Evolutionary conservation across 2,888 invertebrate species (phyloP).

Genomic region (Cerastoderma edule): DNA sequence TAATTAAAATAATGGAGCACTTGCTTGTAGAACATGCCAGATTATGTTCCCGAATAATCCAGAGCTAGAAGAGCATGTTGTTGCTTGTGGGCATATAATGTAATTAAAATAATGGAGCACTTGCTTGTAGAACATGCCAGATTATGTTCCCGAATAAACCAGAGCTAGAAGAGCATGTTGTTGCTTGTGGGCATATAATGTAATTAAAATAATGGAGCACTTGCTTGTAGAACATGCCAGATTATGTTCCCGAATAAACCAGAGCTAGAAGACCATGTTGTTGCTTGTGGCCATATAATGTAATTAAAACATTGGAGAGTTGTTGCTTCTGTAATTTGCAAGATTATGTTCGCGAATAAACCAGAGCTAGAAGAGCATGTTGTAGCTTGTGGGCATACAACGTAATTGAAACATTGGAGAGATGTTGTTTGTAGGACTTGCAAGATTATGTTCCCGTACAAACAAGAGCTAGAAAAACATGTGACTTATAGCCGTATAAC

Average conservation of each 20-base stretch:
- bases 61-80: background rate
- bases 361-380: background rate
- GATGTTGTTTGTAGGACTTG: too few relatives aligned
- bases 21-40: constrained; percentile 1
- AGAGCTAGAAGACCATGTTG: background rate
- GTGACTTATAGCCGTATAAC: constrained; percentile 2
- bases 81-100: constrained; percentile 15
- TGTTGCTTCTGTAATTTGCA: background rate
- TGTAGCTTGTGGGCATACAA: constrained; percentile 4
- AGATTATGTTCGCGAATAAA: constrained; percentile 1
- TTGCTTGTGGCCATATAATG: constrained; percentile 13
- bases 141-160: background rate
- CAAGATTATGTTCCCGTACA: background rate
- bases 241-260: background rate
- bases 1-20: too few relatives aligned
- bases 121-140: constrained; percentile 1
- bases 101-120: too few relatives aligned
- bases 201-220: too few relatives aligned
- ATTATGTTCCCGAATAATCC: background rate
- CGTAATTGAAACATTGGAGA: too few relatives aligned
- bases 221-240: constrained; percentile 1
- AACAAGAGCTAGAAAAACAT: background rate
- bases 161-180: background rate
- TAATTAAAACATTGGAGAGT: too few relatives aligned
- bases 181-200: constrained; percentile 15